Evolutionary conservation across 2,888 invertebrate genomes (phyloP), one percentile per base, ranked within the genome.

Genomic region (Cylloceria caligata): DNA sequence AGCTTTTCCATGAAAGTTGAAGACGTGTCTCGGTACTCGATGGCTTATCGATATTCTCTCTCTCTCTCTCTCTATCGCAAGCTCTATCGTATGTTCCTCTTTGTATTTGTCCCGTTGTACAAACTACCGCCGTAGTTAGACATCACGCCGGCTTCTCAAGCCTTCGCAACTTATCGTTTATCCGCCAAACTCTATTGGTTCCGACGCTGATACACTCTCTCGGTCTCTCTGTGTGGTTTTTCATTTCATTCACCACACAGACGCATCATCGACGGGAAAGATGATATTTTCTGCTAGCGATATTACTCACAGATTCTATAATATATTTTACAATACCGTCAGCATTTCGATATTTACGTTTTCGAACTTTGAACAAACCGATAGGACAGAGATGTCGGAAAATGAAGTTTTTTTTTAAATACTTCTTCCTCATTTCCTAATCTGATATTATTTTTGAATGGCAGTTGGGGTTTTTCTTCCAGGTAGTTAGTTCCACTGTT

Each of bases 31-130:
- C 78, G 57, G 45, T 30, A 60, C 27, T 49, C 39, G 47, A 79
- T 73, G 36, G 67, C 60, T 62, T 68, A 73, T 79, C 73, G 67
- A 73, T 68, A 79, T 30, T 55, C 45, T 6, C 19, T 39, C 57
- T n/a, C 36, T 72, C 21, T 30, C 16, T 57, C 57, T 4, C 27
- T 11, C 49, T n/a, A 67, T 67, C n/a, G n/a, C n/a, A n/a, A n/a
- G n/a, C n/a, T n/a, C n/a, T n/a, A n/a, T n/a, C n/a, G n/a, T n/a
- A n/a, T n/a, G 47, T 49, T 30, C 1, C 60, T 27, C 67, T 34
- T 16, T 16, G 30, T 67, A n/a, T 13, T 47, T 30, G 13, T 13
- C n/a, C 1, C 21, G n/a, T 24, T 2, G 55, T 52, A 68, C 30
- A 19, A 34, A 39, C 19, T 62, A 5, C 16, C 7, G 9, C 52